Conservation (phyloP, 2,888 invertebrate genomes). For the Geotrupes spiniger region DNA sequence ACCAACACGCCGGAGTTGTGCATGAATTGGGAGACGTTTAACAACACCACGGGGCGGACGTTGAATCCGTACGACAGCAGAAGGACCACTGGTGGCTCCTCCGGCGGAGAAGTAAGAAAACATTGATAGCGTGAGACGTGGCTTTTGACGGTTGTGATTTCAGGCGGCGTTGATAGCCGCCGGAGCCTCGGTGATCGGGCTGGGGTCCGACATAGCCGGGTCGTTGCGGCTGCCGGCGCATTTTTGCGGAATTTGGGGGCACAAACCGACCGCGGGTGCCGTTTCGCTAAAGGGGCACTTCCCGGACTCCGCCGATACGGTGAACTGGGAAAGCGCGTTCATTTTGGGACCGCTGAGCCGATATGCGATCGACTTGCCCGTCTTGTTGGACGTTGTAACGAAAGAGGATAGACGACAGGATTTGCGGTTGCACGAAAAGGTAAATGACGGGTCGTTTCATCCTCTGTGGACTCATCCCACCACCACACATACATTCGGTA, state of each 20-base stretch:
- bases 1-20: constrained; percentile 94
- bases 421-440: no score
- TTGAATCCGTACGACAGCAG: constrained; percentile 82
- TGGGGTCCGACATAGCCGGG: constrained; percentile 94
- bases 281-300: constrained; percentile 62
- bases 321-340: constrained; percentile 68
- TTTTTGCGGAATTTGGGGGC: constrained; percentile 93
- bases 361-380: constrained; percentile 77
- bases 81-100: constrained; percentile 89
- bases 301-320: constrained; percentile 52
- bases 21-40: constrained; percentile 87
- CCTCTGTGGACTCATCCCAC: no score
- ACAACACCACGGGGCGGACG: constrained; percentile 80
- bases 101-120: constrained; percentile 71
- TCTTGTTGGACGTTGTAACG: constrained; percentile 66
- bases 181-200: constrained; percentile 80
- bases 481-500: no score
- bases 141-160: no score
- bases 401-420: neutral
- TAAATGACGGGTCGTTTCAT: no score
- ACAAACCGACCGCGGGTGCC: constrained; percentile 77
- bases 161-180: constrained; percentile 68
- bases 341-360: constrained; percentile 79
- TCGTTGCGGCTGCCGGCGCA: constrained; percentile 92
- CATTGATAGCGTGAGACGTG: neutral